phyloP scores from a whole-genome alignment of 2,113 vertebrate species.

The Pelodiscus sinensis region DNA sequence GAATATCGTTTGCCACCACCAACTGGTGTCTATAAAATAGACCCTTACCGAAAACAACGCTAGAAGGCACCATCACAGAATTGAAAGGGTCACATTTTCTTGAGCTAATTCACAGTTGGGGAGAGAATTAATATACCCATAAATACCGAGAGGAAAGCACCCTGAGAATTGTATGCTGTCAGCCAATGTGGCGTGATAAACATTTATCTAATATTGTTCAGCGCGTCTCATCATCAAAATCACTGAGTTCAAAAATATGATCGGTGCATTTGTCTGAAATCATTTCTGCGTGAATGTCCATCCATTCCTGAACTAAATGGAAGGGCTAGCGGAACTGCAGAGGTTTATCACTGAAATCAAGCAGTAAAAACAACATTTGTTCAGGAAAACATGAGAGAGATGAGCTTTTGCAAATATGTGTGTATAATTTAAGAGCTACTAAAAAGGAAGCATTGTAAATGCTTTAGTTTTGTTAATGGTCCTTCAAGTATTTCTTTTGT shows the following conservation, averaged over 20 bases:
- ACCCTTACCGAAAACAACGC: neutral
- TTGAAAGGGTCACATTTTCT: constrained; percentile 43
- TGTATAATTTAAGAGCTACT: constrained; percentile 53
- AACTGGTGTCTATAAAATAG: neutral
- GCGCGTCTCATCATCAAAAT: constrained; percentile 60
- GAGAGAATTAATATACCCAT: neutral
- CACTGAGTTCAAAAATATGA: constrained; percentile 62
- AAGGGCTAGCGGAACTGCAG: neutral
- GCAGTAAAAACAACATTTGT: constrained; percentile 51
- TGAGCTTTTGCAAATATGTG: constrained; percentile 50
- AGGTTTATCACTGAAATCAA: constrained; percentile 44
- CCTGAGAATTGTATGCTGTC: constrained; percentile 54
- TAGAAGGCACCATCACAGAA: constrained; percentile 55
- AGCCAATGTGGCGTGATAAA: neutral
- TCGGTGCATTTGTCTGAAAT: constrained; percentile 41
- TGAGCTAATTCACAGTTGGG: neutral
- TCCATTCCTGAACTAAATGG: constrained; percentile 45
- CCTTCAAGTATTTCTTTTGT: constrained; percentile 8
- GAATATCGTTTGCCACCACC: neutral
- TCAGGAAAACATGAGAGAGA: constrained; percentile 44
- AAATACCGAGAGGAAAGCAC: constrained; percentile 48
- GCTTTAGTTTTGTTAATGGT: constrained; percentile 48
- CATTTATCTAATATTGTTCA: constrained; percentile 56
- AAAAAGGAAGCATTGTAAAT: constrained; percentile 48
- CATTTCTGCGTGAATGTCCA: constrained; percentile 17